Percentiles rank a stretch among this genome's conserved stretches.
Conservation (phyloP, 1,140 invertebrate species). For the Drosophila kikkawai region DNA sequence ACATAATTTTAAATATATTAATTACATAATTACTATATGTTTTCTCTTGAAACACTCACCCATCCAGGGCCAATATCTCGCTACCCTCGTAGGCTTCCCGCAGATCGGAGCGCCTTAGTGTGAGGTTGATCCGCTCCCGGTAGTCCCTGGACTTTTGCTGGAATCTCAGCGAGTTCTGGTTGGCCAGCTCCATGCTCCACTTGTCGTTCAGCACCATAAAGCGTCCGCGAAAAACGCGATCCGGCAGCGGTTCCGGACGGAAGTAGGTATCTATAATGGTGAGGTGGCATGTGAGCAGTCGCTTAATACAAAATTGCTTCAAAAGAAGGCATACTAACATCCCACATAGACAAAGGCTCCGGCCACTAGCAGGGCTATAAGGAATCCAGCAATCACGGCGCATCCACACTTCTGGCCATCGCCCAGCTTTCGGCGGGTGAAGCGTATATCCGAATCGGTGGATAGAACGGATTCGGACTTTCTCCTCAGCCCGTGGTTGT, state of each 20-base stretch:
- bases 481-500: slow-evolving; percentile 72
- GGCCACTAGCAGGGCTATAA: slow-evolving; percentile 92
- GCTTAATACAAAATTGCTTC: no score
- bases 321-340: slow-evolving; percentile 86
- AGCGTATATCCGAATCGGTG: slow-evolving; percentile 93
- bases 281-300: neutral
- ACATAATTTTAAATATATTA: neutral
- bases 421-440: slow-evolving; percentile 92
- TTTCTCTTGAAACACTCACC: slow-evolving; percentile 86
- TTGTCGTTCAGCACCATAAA: slow-evolving; percentile 90
- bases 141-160: slow-evolving; percentile 89
- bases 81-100: slow-evolving; percentile 81
- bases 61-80: slow-evolving; percentile 87
- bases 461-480: slow-evolving; percentile 92
- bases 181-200: slow-evolving; percentile 88
- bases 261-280: slow-evolving; percentile 90
- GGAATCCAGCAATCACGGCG: slow-evolving; percentile 92
- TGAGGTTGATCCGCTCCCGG: slow-evolving; percentile 90
- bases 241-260: slow-evolving; percentile 89
- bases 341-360: slow-evolving; percentile 94
- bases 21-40: neutral
- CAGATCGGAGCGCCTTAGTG: slow-evolving; percentile 90
- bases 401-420: slow-evolving; percentile 93
- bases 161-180: slow-evolving; percentile 89
- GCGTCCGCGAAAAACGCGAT: slow-evolving; percentile 92